Evolutionary conservation across 2,888 invertebrate genomes (phyloP), one percentile per base, ranked within the genome.

Genomic region (Chironomus tentans): DNA sequence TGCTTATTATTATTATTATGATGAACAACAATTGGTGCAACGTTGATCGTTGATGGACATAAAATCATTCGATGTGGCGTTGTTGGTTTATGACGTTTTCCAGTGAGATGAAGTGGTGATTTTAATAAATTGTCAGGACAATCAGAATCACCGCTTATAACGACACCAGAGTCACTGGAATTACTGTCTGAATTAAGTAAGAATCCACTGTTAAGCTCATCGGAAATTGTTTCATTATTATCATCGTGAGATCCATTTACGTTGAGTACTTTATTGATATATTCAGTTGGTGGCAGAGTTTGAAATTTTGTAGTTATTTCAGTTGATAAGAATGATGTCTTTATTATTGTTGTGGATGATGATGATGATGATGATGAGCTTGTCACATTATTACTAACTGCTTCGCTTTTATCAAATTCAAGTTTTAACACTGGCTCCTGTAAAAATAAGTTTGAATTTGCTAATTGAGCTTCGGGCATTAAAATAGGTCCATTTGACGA

Each of bases 41-140:
- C 78, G 71, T 83, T 84, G 15, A 82, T 81, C 6, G 82, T 84
- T 68, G 83, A 84, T 76, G 82, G 83, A 78, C 83, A 83, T 24
- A 84, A 85, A 80, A 89, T 89, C 73, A 61, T 74, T 78, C 89
- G 87, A 81, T 89, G 89, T 46, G 89, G 89, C 73, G 89, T 89
- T 13, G 83, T 82, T 65, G 84, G 84, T 77, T 84, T 84, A 18
- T 82, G 81, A 46, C 82, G 80, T 13, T 81, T 80, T 22, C 78
- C 79, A 18, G 79, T 79, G 24, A 78, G 78, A 77, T 74, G 46
- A 6, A 74, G 13, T 24, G 74, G 74, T 22, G 74, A 74, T 48
- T 50, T 74, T n/a, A 74, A 3, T 24, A 28, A 21, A 28, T 47
- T 28, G 61, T 24, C 56, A n/a, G 4, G 62, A 7, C 28, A 68